phyloP scores from a whole-genome alignment of 2,113 vertebrate genomes.

The Uria aalge region DNA sequence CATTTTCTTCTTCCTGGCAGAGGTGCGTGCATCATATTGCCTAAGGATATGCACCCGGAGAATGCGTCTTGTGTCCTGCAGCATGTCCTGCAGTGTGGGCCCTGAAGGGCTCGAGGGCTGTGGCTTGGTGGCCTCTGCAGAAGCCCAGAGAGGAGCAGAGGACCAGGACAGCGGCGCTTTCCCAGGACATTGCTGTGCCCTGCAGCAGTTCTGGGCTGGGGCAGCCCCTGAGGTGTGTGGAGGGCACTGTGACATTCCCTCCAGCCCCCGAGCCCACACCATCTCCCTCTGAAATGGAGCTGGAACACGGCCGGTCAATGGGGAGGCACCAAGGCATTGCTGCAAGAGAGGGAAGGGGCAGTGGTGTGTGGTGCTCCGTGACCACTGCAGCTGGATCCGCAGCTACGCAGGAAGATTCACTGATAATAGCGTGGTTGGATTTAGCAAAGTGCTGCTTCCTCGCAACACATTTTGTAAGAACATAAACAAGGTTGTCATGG shows the following conservation, averaged over 20 bases:
- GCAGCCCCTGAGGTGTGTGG: no score
- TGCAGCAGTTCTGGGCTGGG: background rate
- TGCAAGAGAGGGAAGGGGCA: no score
- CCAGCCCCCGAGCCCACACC: background rate
- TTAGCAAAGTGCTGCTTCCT: background rate
- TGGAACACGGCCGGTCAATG: background rate
- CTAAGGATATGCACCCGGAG: background rate
- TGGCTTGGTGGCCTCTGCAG: background rate
- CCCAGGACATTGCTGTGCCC: background rate
- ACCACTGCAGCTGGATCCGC: background rate
- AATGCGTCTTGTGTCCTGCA: background rate
- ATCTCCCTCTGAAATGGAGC: background rate
- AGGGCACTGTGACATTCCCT: no score
- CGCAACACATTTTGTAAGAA: background rate
- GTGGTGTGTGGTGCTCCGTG: background rate
- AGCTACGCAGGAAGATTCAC: background rate
- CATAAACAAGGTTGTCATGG: accelerated
- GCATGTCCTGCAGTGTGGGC: no score
- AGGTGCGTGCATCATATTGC: accelerated
- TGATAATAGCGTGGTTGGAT: accelerated
- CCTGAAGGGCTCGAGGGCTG: background rate
- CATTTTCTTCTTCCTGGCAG: background rate
- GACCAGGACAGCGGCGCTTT: no score
- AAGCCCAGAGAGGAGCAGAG: background rate
- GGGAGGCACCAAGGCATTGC: no score